Evolutionary conservation across 2,888 invertebrate genomes (phyloP).

Genomic region (Elegia similella): DNA sequence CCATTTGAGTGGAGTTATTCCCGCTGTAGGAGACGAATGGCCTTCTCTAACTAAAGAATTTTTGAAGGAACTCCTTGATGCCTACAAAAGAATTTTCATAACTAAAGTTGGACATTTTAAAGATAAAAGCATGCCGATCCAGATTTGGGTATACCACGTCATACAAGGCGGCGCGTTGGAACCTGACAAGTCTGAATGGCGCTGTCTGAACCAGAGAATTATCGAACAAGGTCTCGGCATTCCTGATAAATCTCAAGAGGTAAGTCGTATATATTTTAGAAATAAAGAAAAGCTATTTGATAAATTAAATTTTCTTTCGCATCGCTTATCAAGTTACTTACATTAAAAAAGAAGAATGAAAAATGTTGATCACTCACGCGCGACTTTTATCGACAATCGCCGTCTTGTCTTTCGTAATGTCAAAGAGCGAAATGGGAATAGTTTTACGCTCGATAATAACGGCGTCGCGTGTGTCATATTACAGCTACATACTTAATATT

Average conservation of each 20-base stretch:
- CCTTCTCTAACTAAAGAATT: conserved; percentile 82
- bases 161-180: conserved; percentile 84
- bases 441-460: too few species aligned
- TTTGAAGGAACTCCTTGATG: conserved; percentile 77
- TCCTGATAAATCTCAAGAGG: conserved; percentile 56
- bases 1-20: conserved; percentile 85
- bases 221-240: conserved; percentile 85
- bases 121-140: conserved; percentile 79
- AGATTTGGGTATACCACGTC: conserved; percentile 84
- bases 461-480: too few species aligned
- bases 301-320: too few species aligned
- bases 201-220: conserved; percentile 85
- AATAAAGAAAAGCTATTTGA: too few species aligned
- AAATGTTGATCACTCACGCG: too few species aligned
- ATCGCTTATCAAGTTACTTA: too few species aligned
- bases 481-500: too few species aligned
- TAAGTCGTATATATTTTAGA: conserved; percentile 35
- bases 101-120: conserved; percentile 76
- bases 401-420: too few species aligned
- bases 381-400: too few species aligned
- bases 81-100: conserved; percentile 76
- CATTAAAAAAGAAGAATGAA: too few species aligned
- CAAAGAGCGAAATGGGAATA: too few species aligned
- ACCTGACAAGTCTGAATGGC: conserved; percentile 83
- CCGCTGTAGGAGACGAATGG: conserved; percentile 86